A percentile compares a stretch with the other conserved stretches of the same genome.
Evolutionary conservation across 2,888 invertebrate species (phyloP).

Genomic region (Phortica okadai): DNA sequence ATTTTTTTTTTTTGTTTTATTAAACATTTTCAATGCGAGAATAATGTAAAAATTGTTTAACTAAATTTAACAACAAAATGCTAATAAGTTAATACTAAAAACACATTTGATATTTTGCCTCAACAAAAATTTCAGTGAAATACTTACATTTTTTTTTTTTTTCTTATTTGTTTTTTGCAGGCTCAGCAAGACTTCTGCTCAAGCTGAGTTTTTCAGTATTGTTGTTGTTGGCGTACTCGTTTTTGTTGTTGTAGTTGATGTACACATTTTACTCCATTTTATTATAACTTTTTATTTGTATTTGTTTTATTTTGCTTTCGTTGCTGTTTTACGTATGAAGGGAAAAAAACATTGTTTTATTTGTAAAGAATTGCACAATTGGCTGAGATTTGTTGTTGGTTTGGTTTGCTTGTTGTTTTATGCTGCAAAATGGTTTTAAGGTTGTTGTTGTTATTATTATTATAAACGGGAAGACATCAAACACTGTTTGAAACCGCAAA

Average conservation of each 20-base stretch:
- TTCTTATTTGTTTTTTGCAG: background rate
- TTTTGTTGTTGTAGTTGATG: background rate
- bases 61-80: background rate
- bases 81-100: background rate
- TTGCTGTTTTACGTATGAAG: background rate
- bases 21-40: background rate
- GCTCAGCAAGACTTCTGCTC: background rate
- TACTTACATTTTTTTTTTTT: background rate
- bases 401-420: background rate
- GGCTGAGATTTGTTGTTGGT: background rate
- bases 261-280: background rate
- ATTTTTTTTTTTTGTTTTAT: too few relatives aligned
- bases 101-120: background rate
- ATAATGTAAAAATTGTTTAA: background rate
- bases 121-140: background rate
- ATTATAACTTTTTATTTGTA: background rate
- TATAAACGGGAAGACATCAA: slow-evolving; percentile 7
- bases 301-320: background rate
- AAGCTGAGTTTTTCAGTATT: background rate
- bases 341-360: background rate
- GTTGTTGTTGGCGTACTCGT: background rate
- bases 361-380: slow-evolving; percentile 13
- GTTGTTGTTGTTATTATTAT: background rate
- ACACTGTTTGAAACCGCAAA: slow-evolving; percentile 23
- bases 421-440: background rate